Percentiles rank a stretch among this genome's conserved stretches.
Conservation (phyloP, 2,113 vertebrate genomes). For the Mixornis gularis region DNA sequence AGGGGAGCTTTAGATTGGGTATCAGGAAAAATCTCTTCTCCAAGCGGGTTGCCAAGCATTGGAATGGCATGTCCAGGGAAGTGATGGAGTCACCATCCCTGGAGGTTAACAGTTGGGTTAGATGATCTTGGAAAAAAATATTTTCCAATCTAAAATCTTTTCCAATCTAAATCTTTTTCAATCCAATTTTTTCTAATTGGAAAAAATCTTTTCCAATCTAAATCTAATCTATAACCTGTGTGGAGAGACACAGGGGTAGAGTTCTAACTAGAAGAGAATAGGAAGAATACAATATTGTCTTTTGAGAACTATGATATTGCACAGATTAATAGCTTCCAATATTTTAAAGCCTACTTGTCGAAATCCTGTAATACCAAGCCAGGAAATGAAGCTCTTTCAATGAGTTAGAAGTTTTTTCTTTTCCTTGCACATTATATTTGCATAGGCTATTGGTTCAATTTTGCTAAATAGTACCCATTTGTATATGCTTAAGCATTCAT, state of each 20-base stretch:
- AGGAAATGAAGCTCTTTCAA: not conserved
- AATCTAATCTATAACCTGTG: not conserved
- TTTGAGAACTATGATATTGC: not conserved
- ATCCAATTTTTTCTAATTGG: too few relatives aligned
- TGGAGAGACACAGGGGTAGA: not conserved
- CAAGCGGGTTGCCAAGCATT: not conserved
- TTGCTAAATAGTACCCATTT: not conserved
- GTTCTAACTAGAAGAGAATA: not conserved
- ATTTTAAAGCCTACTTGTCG: not conserved
- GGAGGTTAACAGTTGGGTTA: not conserved
- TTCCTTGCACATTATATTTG: not conserved
- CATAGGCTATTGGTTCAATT: not conserved
- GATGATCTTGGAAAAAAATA: not conserved
- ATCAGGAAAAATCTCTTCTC: not conserved
- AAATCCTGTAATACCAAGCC: not conserved
- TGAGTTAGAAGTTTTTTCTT: not conserved
- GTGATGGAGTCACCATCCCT: not conserved
- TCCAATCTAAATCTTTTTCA: too few relatives aligned
- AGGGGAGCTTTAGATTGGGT: not conserved
- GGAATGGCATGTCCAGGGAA: not conserved
- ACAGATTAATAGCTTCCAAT: not conserved
- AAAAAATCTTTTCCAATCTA: not conserved
- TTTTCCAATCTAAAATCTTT: not conserved
- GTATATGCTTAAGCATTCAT: not conserved
- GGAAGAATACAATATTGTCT: not conserved